Evolutionary conservation across 1,140 invertebrate genomes (phyloP), one percentile per base, ranked within the genome.

Genomic region (Chymomyza costata): DNA sequence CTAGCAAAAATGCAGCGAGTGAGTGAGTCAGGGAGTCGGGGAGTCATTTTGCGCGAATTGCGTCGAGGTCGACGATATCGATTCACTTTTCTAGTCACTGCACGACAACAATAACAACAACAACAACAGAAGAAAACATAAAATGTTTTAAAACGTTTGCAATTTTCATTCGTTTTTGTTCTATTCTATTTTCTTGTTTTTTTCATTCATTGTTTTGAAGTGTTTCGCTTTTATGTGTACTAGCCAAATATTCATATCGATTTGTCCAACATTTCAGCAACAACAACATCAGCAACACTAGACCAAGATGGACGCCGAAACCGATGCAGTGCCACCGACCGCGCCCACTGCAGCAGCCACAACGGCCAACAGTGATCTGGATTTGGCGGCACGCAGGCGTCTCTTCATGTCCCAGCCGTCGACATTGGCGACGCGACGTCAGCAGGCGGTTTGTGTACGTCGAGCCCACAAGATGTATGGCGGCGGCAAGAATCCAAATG

Each of bases 401-500:
- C 86, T 87, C 74, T 85, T 89, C 40, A 88, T 85, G 47, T 84
- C 90, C 13, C 92, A 94, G 87, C 89, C 90, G 50, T 93, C 92
- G 5, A 93, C 92, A 2, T 71, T 94, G 38, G 91, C 91, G 68
- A 89, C 90, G 2, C 88, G 92, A 65, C 89, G 90, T 70, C 90
- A 92, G 64, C 93, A 94, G 51, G 94, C 94, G 0, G 92, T 96
- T 1, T 93, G 92, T 65, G 93, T 96, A 1, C 87, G 93, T 38
- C 87, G 92, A 13, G 93, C 95, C 0, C 92, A 90, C 86, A 97
- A 97, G 85, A 91, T 90, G 74, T 97, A 97, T 84, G 95, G 95
- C 3, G 88, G 91, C 21, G 91, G 92, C 54, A 94, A 90, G 43
- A 94, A 92, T 78, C 93, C 93, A n/a, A 93, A 95, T 62, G 88